Base-by-base conservation (phyloP, 2,113 vertebrate species). In the Bos javanicus region DNA sequence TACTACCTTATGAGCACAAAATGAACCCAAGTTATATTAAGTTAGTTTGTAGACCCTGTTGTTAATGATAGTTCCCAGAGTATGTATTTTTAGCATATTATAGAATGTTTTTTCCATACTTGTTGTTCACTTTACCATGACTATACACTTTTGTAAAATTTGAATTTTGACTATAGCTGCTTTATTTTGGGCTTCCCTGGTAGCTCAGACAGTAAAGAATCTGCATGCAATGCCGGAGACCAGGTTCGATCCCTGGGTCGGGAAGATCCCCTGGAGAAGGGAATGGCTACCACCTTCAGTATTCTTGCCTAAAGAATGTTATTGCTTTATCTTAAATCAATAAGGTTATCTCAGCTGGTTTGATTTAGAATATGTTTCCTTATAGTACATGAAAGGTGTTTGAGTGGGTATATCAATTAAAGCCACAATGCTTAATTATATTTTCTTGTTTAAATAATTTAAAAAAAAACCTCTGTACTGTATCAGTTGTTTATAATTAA, bases 271-370 rank as follows among this genome's bases (percentile, higher is more conserved):
- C 21, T 74, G 71, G 71, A 74, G 71, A 74, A 25, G 21, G 5
- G 71, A 74, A 39, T 74, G 36, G 12, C 71, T 74, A 43, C 71
- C 36, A 74, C n/a, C 71, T 74, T 39, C 21, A 74, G 36, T 43
- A 43, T 74, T 25, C 71, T 74, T 74, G n/a, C 5, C 71, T 39
- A 6, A 36, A 43, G 36, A 74, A 74, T 39, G 21, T 74, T 74
- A 74, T 94, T 62, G 9, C 50, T 83, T 96, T 74, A 91, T 57
- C 60, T 54, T 92, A 39, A 93, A 86, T 39, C 28, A 93, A 11
- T 87, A 52, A 80, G 54, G 13, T 48, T 82, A 71, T 64, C 33
- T 89, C 59, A 56, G 23, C 36, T 87, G 74, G 43, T 89, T 93
- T 88, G 26, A 85, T 50, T 96, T 9, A 82, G 19, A 83, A 52